Conservation (phyloP, 2,113 vertebrate species). For the Lethenteron camtschaticum region DNA sequence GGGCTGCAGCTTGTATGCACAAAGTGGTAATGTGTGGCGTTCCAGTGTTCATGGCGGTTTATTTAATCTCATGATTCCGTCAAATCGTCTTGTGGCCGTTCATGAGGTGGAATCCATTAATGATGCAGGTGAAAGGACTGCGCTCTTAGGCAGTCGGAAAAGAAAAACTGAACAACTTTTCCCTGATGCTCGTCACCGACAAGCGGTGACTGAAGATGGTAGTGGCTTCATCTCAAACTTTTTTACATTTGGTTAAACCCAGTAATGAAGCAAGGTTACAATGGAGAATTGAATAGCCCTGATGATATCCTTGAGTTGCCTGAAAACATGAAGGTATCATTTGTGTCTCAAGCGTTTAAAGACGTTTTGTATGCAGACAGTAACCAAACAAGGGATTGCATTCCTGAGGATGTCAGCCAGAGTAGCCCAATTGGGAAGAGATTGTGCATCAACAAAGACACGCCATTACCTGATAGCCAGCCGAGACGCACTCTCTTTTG, state of each 20-base stretch:
- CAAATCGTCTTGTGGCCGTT: conserved; percentile 23
- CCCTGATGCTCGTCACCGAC: conserved; percentile 16
- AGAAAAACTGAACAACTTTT: too few species aligned
- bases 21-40: conserved; percentile 33
- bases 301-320: conserved; percentile 22
- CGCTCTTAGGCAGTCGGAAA: conserved; percentile 18
- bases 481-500: conserved; percentile 25
- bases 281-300: conserved; percentile 30
- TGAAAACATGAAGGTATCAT: neutral
- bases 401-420: conserved; percentile 15
- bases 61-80: conserved; percentile 38
- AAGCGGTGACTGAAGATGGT: conserved; percentile 51
- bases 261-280: conserved; percentile 37
- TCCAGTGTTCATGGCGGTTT: conserved; percentile 24
- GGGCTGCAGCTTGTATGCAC: conserved; percentile 18
- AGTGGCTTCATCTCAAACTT: conserved; percentile 53
- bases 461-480: neutral
- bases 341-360: conserved; percentile 14
- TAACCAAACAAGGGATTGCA: conserved; percentile 12
- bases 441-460: neutral
- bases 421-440: conserved; percentile 11
- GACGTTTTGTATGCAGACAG: conserved; percentile 4
- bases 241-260: conserved; percentile 69
- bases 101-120: conserved; percentile 24
- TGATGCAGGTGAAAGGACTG: conserved; percentile 18